phyloP scores from a whole-genome alignment of 2,888 invertebrate species.

The Oligia latruncula region DNA sequence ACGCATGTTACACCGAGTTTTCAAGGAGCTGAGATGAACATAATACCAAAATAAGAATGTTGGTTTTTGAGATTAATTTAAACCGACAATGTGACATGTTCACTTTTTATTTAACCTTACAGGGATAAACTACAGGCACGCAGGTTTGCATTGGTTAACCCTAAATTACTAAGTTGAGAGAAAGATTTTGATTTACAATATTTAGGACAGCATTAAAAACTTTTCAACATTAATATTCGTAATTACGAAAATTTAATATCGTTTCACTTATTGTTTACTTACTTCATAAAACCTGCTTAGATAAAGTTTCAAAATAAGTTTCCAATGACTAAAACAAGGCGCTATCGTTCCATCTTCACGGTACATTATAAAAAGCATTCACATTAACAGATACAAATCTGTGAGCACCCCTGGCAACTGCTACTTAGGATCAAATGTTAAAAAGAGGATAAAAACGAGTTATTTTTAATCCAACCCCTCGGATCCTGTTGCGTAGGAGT shows the following conservation, averaged over 20 bases:
- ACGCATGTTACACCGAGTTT: slow-evolving; percentile 49
- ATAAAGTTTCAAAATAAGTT: slow-evolving; percentile 21
- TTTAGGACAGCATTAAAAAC: not conserved
- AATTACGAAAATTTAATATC: not conserved
- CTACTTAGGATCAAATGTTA: slow-evolving; percentile 71
- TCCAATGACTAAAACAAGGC: slow-evolving; percentile 20
- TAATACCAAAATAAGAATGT: slow-evolving; percentile 41
- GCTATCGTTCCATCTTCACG: slow-evolving; percentile 55
- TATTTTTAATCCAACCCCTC: slow-evolving; percentile 78
- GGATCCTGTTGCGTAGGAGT: slow-evolving; percentile 59
- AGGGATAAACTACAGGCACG: not conserved
- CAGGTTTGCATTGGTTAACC: not conserved
- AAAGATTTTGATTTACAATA: not conserved
- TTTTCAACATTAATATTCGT: not conserved
- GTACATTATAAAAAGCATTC: slow-evolving; percentile 45
- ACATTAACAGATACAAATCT: slow-evolving; percentile 65
- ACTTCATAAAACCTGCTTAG: not conserved
- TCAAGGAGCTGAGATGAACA: slow-evolving; percentile 36
- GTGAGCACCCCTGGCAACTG: slow-evolving; percentile 44
- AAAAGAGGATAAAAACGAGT: slow-evolving; percentile 68
- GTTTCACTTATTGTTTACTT: not conserved
- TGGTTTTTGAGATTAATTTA: slow-evolving; percentile 25
- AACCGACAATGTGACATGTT: slow-evolving; percentile 25
- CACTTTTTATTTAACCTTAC: slow-evolving; percentile 11
- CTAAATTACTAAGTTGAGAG: not conserved